Base-by-base conservation (phyloP, 2,113 vertebrate genomes). In the Bubalus kerabau region DNA sequence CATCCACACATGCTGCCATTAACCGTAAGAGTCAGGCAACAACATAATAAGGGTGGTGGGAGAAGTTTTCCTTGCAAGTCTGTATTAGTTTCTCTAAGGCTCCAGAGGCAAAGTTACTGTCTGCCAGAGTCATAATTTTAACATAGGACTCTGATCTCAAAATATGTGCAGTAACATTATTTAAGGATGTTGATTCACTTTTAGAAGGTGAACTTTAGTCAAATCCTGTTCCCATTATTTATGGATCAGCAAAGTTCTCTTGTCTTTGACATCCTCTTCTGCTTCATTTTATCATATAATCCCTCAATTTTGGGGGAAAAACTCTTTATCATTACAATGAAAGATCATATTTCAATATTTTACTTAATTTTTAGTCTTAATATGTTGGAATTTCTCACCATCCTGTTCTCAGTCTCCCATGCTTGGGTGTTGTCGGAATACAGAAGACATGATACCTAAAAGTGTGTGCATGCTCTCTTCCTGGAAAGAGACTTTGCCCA, bases 71-170 rank as follows among this genome's bases (percentile, higher is more conserved):
- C 81, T 92, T 87, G 10, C 21, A 57, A 13, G 30, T 62, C 28
- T 90, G 4, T 57, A 57, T 92, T 82, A 84, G 81, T 96, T 82
- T 89, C 52, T 94, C 17, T 92, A 11, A 87, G 60, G 13, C 52
- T 81, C 23, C 56, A 96, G 64, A 78, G 10, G 50, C 83, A 93
- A 86, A 90, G 23, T 89, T 89, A 90, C 36, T 86, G 32, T 85
- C 15, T 90, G 32, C 64, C 56, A 94, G 48, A 94, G 88, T 80
- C 62, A 30, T 76, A 92, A 85, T 90, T 89, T 90, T 96, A 94
- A 60, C n/a, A 30, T 62, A 82, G 21, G 11, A 67, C 24, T 81
- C 46, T 90, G 46, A 64, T 92, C 46, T 50, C 16, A 40, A 92
- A 95, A 82, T 23, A n/a, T 30, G 11, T 46, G 28, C 8, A 19